Conservation (phyloP, 2,888 invertebrate genomes). For the Eupithecia inturbata region DNA sequence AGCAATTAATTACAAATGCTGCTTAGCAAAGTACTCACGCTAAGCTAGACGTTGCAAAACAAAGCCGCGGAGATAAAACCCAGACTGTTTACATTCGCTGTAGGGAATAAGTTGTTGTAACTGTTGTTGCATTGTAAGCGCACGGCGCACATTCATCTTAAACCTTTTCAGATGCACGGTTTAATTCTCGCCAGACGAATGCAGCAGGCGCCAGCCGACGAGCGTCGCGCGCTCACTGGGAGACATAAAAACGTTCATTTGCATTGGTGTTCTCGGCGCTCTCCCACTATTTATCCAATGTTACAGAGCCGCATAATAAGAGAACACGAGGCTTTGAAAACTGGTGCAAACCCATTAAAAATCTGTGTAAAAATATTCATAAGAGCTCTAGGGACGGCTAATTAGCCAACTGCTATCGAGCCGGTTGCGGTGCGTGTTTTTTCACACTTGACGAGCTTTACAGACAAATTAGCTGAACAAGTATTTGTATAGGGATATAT, state of each 20-base stretch:
- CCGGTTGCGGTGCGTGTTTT: slow-evolving; percentile 32
- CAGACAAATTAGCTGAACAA: slow-evolving; percentile 27
- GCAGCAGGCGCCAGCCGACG: slow-evolving; percentile 50
- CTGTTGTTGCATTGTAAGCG: slow-evolving; percentile 76
- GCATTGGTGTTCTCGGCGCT: slow-evolving; percentile 69
- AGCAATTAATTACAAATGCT: slow-evolving; percentile 22
- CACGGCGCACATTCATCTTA: slow-evolving; percentile 76
- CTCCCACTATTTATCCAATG: slow-evolving; percentile 74
- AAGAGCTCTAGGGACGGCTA: slow-evolving; percentile 59
- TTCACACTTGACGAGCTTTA: slow-evolving; percentile 28
- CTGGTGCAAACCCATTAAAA: slow-evolving; percentile 67
- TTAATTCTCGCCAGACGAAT: slow-evolving; percentile 75
- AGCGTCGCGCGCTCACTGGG: slow-evolving; percentile 52
- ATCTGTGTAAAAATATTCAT: slow-evolving; percentile 61
- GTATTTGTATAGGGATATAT: slow-evolving; percentile 19
- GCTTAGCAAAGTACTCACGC: slow-evolving; percentile 41
- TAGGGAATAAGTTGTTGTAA: slow-evolving; percentile 76
- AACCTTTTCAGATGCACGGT: slow-evolving; percentile 77
- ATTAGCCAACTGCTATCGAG: slow-evolving; percentile 57
- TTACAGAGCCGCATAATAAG: slow-evolving; percentile 73
- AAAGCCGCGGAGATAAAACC: slow-evolving; percentile 61
- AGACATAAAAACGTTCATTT: slow-evolving; percentile 78
- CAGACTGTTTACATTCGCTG: slow-evolving; percentile 71
- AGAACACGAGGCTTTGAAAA: slow-evolving; percentile 68
- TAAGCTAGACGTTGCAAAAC: slow-evolving; percentile 54